phyloP scores from a whole-genome alignment of 2,113 vertebrate genomes.

The Phoenicopterus ruber region DNA sequence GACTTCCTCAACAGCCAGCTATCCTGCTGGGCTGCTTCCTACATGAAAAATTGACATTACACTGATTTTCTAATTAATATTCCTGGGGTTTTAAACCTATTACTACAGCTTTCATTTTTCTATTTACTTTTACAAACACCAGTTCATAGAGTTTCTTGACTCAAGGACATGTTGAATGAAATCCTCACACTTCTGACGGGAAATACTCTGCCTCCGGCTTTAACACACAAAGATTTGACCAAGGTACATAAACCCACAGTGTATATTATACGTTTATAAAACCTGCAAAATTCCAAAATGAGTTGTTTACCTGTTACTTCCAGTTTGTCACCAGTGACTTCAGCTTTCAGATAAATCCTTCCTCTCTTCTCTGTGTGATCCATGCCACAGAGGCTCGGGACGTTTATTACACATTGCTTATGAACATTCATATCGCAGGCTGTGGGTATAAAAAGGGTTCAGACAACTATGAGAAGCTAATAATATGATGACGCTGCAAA shows the following conservation, averaged over 20 bases:
- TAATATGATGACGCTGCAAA: neutral
- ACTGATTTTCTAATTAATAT: neutral
- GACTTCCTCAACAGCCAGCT: neutral
- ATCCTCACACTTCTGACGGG: neutral
- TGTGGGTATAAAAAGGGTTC: constrained; percentile 52
- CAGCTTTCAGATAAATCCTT: constrained; percentile 91
- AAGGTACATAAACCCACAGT: neutral
- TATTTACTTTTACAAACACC: neutral
- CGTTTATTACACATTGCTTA: constrained; percentile 95
- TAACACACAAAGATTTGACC: neutral
- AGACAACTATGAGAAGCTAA: neutral
- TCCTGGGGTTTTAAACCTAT: neutral
- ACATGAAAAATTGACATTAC: neutral
- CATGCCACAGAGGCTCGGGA: constrained; percentile 94
- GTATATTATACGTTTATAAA: neutral
- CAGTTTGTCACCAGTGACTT: constrained; percentile 86
- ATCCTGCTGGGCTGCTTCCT: neutral
- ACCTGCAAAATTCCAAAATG: neutral
- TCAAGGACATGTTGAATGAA: neutral
- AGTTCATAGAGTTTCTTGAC: neutral
- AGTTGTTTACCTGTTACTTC: constrained; percentile 84
- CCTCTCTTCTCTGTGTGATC: constrained; percentile 95
- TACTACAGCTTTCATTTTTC: neutral
- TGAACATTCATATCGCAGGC: constrained; percentile 98
- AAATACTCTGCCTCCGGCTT: neutral